Evolutionary conservation across 2,113 vertebrate species (phyloP).

Genomic region (Ia io): DNA sequence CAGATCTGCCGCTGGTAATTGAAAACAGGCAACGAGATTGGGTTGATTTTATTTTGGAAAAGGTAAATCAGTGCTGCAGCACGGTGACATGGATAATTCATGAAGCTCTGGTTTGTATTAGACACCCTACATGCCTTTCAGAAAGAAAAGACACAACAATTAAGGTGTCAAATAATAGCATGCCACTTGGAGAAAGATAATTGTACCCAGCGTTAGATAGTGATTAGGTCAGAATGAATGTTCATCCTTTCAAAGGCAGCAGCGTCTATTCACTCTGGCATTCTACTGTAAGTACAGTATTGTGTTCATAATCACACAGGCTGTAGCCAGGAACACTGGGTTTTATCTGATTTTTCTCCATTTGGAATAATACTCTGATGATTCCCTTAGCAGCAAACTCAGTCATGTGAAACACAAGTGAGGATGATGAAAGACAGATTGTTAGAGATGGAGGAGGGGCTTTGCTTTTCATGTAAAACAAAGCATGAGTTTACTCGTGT

Average conservation of each 20-base stretch:
- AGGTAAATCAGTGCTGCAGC: constrained; percentile 40
- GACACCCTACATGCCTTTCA: constrained; percentile 71
- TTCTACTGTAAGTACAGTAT: constrained; percentile 64
- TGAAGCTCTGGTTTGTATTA: constrained; percentile 64
- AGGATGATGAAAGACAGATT: constrained; percentile 65
- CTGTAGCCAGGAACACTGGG: constrained; percentile 32
- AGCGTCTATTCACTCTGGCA: constrained; percentile 19
- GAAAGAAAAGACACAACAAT: constrained; percentile 75
- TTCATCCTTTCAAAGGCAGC: constrained; percentile 66
- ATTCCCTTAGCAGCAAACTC: constrained; percentile 56
- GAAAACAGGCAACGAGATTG: constrained; percentile 27
- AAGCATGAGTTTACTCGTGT: constrained; percentile 35
- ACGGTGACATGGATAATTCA: constrained; percentile 56
- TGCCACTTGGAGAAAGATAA: constrained; percentile 72
- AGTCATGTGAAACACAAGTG: constrained; percentile 69
- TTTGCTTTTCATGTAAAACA: constrained; percentile 44
- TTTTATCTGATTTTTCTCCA: constrained; percentile 50
- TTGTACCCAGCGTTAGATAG: constrained; percentile 74
- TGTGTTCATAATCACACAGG: constrained; percentile 61
- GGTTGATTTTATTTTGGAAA: constrained; percentile 51
- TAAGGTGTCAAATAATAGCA: constrained; percentile 79
- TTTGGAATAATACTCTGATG: constrained; percentile 65
- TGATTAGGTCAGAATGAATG: constrained; percentile 71
- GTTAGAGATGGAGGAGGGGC: neutral
- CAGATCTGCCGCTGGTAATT: neutral